phyloP scores from a whole-genome alignment of 2,797 vertebrate species.

The Sebastiscus tertius region DNA sequence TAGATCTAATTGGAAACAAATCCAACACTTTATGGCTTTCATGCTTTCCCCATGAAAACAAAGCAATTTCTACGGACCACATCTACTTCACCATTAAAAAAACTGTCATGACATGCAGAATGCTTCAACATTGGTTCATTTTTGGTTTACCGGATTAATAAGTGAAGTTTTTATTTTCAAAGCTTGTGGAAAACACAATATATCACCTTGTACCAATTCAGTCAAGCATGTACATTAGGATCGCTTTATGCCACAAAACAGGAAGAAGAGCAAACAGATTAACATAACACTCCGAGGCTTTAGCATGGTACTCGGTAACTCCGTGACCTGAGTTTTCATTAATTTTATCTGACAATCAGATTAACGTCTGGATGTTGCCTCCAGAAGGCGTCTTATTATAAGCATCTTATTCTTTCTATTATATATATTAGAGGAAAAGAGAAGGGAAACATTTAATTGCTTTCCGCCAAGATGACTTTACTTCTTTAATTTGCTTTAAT shows the following conservation, averaged over 20 bases:
- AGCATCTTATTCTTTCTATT: not conserved
- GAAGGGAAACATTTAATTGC: not conserved
- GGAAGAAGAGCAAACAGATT: not conserved
- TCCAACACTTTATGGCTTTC: not conserved
- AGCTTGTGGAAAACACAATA: not conserved
- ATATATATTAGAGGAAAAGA: not conserved
- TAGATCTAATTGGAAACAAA: constrained; percentile 28
- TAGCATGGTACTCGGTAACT: not conserved
- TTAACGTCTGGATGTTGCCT: constrained; percentile 15
- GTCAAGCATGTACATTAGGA: not conserved
- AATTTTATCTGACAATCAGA: constrained; percentile 3
- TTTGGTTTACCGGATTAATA: not conserved
- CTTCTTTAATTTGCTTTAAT: not conserved
- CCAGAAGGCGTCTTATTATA: not conserved
- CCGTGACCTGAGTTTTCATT: not conserved
- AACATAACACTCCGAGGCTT: not conserved
- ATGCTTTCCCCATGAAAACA: not conserved
- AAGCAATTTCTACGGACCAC: not conserved
- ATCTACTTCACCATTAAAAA: not conserved
- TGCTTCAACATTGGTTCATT: not conserved
- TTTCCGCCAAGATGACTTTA: not conserved
- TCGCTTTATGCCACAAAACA: not conserved
- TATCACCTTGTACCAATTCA: not conserved
- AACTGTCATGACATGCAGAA: not conserved
- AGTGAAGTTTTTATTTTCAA: not conserved